A percentile compares a stretch with the other conserved stretches of the same genome.
These are phyloP conservation scores for Buceros bicornis DNA, from an alignment of 2,797 vertebrate species.

Conservation along the genomic window DNA sequence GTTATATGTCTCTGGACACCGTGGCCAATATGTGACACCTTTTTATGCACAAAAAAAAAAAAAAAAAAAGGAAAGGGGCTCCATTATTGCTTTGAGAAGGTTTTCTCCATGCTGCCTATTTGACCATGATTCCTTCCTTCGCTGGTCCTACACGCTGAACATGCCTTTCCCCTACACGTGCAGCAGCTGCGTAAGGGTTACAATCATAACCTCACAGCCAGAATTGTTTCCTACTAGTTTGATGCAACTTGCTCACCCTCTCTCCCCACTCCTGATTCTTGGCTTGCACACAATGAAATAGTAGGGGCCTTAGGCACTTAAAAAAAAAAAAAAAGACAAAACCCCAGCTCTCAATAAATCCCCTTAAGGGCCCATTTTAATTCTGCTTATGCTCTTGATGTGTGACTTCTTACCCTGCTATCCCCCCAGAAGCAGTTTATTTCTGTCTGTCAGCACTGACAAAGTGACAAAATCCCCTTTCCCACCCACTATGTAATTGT, in stretches of 20 bases:
- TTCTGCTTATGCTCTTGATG: conserved; percentile 67
- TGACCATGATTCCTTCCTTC: neutral
- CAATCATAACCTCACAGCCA: neutral
- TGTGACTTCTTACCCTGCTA: conserved; percentile 62
- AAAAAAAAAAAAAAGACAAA: neutral
- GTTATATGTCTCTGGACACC: neutral
- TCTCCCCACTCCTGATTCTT: neutral
- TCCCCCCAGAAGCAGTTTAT: conserved; percentile 70
- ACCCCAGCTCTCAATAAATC: neutral
- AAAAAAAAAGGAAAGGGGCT: neutral
- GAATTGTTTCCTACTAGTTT: neutral
- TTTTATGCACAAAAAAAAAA: neutral
- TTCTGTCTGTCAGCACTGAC: conserved; percentile 70
- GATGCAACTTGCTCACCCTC: neutral
- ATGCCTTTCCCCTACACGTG: neutral
- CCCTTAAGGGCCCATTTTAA: conserved; percentile 61
- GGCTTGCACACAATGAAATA: conserved; percentile 25
- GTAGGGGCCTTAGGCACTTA: conserved; percentile 42
- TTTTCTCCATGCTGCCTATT: neutral
- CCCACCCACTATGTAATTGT: conserved; percentile 72
- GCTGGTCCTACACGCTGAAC: accelerated
- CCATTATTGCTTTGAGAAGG: neutral
- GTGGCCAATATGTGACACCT: accelerated
- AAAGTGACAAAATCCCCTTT: conserved; percentile 74
- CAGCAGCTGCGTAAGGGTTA: neutral